These are phyloP conservation scores for Dasyurus viverrinus DNA, from an alignment of 2,113 vertebrate species.

Conservation along the genomic window DNA sequence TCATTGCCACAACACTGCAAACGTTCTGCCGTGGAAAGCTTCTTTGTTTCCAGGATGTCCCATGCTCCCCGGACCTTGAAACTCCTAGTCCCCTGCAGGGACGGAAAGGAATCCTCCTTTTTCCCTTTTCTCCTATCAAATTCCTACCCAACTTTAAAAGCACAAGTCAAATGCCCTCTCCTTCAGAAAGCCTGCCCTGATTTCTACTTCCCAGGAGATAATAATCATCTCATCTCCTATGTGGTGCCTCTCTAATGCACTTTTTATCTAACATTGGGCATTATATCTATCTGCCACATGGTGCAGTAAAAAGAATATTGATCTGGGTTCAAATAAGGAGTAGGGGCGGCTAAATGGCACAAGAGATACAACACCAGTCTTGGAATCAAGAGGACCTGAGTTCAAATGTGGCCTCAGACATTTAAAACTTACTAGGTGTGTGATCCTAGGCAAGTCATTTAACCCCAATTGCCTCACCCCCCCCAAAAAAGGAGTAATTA, in stretches of 20 bases:
- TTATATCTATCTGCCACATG: background rate
- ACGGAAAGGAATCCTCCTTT: background rate
- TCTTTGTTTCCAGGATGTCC: background rate
- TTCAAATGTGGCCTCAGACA: no score
- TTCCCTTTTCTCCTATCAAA: background rate
- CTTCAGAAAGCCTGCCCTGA: background rate
- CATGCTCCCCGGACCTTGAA: background rate
- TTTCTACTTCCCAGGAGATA: background rate
- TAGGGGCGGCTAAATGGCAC: no score
- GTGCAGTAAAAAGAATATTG: background rate
- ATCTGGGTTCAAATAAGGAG: background rate
- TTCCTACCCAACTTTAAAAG: background rate
- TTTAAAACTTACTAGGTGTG: no score
- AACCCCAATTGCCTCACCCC: no score
- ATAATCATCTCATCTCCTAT: background rate
- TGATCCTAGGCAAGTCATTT: no score
- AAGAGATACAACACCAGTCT: no score
- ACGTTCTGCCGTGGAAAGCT: background rate
- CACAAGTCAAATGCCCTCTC: background rate
- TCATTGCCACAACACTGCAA: background rate
- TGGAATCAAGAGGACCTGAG: no score
- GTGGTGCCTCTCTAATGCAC: background rate
- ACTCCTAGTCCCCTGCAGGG: background rate
- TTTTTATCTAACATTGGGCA: background rate
- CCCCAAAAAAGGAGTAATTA: background rate